A percentile compares a stretch with the other conserved stretches of the same genome.
Conservation (phyloP, 2,113 vertebrate genomes). For the Romanogobio albipinnatus region DNA sequence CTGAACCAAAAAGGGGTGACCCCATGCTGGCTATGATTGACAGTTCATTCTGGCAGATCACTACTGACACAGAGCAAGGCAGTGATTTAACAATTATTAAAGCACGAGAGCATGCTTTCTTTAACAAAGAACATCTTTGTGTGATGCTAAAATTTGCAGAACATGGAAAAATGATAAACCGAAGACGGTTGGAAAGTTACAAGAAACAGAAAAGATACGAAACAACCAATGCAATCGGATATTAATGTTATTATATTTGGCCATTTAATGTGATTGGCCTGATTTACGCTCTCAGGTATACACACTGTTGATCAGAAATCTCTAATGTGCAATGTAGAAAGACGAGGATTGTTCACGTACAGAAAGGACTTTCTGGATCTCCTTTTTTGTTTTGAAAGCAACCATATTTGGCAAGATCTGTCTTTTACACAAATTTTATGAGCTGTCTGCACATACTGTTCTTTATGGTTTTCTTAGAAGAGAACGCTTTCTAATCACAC, state of each 20-base stretch:
- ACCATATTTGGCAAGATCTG: not conserved
- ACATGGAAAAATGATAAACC: not conserved
- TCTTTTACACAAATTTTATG: not conserved
- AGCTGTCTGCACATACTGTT: not conserved
- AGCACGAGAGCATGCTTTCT: not conserved
- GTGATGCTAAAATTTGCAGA: not conserved
- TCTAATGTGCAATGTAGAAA: not conserved
- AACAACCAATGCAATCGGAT: not conserved
- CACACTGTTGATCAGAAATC: slow-evolving; percentile 1
- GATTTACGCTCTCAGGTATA: not conserved
- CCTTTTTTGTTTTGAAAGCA: not conserved
- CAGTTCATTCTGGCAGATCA: slow-evolving; percentile 4
- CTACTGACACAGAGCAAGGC: not conserved
- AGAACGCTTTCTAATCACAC: slow-evolving; percentile 16
- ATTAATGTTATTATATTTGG: not conserved
- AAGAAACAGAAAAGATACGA: not conserved
- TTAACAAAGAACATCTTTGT: slow-evolving; percentile 23
- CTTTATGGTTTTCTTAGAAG: not conserved
- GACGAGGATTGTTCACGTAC: not conserved
- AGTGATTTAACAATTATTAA: slow-evolving; percentile 14
- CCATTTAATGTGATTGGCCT: not conserved
- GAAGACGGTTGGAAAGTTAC: not conserved
- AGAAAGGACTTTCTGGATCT: not conserved
- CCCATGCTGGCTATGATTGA: not conserved
- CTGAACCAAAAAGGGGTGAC: not conserved